phyloP scores from a whole-genome alignment of 2,888 invertebrate genomes.

The Drosophila phalerata region DNA sequence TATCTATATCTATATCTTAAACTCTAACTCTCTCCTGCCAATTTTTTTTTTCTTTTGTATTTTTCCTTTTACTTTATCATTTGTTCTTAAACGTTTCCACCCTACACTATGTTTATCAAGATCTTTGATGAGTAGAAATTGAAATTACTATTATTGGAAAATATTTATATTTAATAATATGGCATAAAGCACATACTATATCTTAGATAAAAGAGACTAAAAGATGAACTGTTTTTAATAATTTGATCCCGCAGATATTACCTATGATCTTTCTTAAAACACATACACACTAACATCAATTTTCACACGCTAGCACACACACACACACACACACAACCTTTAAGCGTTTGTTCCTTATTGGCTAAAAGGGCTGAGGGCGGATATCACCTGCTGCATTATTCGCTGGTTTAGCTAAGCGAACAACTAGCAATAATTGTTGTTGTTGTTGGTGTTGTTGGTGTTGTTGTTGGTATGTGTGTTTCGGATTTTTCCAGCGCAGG shows the following conservation, averaged over 20 bases:
- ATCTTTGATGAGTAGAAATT: no score
- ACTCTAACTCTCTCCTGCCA: no score
- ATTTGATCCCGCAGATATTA: not conserved
- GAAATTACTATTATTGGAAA: no score
- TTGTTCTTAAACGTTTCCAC: no score
- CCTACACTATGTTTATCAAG: no score
- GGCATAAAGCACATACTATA: no score
- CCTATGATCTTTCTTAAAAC: no score
- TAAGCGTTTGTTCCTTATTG: slow-evolving; percentile 4
- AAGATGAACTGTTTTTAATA: not conserved
- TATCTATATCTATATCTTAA: no score
- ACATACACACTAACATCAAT: not conserved
- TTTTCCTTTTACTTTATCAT: no score
- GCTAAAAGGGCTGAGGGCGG: not conserved
- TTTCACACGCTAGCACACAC: not conserved
- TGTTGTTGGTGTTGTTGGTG: slow-evolving; percentile 43
- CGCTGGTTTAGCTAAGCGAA: slow-evolving; percentile 54
- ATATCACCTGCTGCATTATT: slow-evolving; percentile 48
- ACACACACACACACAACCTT: not conserved
- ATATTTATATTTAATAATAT: no score
- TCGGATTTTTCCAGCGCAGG: slow-evolving; percentile 67
- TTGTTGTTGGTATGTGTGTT: slow-evolving; percentile 73
- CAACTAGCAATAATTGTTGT: slow-evolving; percentile 27
- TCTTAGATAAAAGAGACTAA: not conserved
- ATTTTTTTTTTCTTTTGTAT: no score